Conservation (phyloP, 2,888 invertebrate genomes). For the Dasysyrphus albostriatus region DNA sequence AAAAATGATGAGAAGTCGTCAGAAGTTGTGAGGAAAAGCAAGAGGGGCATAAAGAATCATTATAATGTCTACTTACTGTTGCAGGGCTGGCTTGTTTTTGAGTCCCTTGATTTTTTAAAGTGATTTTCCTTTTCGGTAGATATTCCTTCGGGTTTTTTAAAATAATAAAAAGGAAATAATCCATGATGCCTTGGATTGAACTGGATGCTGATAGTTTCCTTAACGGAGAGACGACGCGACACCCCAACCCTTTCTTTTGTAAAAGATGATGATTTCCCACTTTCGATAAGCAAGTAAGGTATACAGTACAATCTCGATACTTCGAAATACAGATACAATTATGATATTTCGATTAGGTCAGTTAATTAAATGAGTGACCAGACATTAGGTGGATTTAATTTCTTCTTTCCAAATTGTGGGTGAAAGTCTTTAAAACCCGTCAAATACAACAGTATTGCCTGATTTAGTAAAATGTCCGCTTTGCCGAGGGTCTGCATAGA, state of each 20-base stretch:
- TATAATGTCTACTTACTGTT: constrained; percentile 33
- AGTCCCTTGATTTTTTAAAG: constrained; percentile 39
- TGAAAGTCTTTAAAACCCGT: neutral
- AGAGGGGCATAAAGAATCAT: constrained; percentile 32
- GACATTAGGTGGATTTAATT: neutral
- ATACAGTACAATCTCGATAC: neutral
- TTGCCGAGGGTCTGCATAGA: neutral
- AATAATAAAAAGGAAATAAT: constrained; percentile 42
- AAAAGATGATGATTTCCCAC: constrained; percentile 23
- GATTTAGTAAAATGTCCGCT: too few relatives aligned
- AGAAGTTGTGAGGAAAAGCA: constrained; percentile 53
- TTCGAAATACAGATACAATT: neutral
- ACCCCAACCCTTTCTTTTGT: constrained; percentile 59
- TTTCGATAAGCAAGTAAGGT: constrained; percentile 15
- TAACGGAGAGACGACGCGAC: constrained; percentile 33
- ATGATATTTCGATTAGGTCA: neutral
- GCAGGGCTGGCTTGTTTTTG: constrained; percentile 49
- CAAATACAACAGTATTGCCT: neutral
- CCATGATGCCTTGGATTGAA: constrained; percentile 36
- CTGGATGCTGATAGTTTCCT: constrained; percentile 10
- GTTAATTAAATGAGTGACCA: neutral
- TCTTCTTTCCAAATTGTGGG: neutral
- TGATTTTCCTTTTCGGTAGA: neutral
- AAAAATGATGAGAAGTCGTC: constrained; percentile 68
- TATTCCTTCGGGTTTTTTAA: constrained; percentile 30